Percentiles rank a stretch among this genome's conserved stretches.
These are phyloP conservation scores for Bombus waltoni DNA, from an alignment of 1,140 invertebrate species.

Conservation along the genomic window DNA sequence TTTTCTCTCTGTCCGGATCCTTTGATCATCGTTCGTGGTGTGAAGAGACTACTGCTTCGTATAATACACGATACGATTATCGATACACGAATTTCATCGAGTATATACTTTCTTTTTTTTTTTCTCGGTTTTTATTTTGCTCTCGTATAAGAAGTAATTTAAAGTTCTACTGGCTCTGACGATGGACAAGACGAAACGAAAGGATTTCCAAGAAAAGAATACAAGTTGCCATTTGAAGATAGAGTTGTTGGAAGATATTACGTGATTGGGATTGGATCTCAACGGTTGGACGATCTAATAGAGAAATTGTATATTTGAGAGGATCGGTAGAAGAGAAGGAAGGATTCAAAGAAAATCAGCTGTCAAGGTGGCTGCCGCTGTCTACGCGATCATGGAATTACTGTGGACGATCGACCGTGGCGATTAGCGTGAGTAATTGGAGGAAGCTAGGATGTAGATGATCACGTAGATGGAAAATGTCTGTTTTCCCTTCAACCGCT, in stretches of 20 bases:
- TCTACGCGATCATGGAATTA: conserved; percentile 4
- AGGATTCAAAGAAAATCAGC: conserved; percentile 12
- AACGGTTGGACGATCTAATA: not conserved
- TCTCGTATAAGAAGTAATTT: no score
- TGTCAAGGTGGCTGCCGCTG: not conserved
- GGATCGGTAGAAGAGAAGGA: not conserved
- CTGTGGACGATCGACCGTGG: not conserved
- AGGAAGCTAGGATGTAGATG: conserved; percentile 13
- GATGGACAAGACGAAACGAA: not conserved
- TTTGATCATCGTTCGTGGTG: conserved; percentile 13
- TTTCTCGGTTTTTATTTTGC: no score
- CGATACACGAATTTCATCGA: not conserved
- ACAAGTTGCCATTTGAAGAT: no score
- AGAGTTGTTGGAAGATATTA: not conserved
- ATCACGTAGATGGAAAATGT: not conserved
- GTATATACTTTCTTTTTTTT: not conserved
- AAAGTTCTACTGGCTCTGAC: not conserved
- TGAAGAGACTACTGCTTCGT: not conserved
- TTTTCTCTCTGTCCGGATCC: not conserved
- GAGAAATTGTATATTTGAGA: not conserved
- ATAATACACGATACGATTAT: not conserved
- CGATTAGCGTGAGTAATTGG: conserved; percentile 50
- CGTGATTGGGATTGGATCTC: not conserved
- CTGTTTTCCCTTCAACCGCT: not conserved
- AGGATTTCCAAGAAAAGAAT: not conserved